phyloP scores from a whole-genome alignment of 2,113 vertebrate species.

The Neodon shergylaensis region DNA sequence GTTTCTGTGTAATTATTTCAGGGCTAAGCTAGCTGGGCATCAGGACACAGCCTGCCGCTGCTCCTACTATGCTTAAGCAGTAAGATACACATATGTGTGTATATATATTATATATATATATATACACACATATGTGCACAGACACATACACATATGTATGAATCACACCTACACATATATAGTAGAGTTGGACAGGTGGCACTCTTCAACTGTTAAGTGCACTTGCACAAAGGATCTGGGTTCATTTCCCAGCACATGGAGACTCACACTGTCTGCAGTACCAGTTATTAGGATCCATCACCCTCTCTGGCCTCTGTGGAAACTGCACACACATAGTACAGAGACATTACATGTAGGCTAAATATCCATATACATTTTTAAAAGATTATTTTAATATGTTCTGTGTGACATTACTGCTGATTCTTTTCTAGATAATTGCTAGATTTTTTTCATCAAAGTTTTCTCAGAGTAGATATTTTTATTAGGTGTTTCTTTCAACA shows the following conservation, averaged over 20 bases:
- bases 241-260: not conserved
- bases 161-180: too few relatives aligned
- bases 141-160: not conserved
- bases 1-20: too few relatives aligned
- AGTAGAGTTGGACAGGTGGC: not conserved
- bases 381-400: not conserved
- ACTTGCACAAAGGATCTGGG: not conserved
- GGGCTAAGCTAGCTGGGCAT: too few relatives aligned
- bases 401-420: too few relatives aligned
- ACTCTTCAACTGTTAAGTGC: not conserved
- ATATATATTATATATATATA: too few relatives aligned
- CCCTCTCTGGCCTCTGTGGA: not conserved
- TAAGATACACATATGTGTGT: not conserved
- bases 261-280: not conserved
- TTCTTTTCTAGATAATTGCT: not conserved
- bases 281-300: not conserved
- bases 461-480: not conserved
- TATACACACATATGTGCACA: too few relatives aligned
- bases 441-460: not conserved
- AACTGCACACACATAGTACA: not conserved
- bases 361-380: not conserved
- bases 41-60: too few relatives aligned
- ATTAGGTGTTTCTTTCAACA: not conserved
- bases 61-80: not conserved
- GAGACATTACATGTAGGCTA: not conserved